Conservation (phyloP, 2,888 invertebrate genomes). For the Leptinotarsa tumamoca region DNA sequence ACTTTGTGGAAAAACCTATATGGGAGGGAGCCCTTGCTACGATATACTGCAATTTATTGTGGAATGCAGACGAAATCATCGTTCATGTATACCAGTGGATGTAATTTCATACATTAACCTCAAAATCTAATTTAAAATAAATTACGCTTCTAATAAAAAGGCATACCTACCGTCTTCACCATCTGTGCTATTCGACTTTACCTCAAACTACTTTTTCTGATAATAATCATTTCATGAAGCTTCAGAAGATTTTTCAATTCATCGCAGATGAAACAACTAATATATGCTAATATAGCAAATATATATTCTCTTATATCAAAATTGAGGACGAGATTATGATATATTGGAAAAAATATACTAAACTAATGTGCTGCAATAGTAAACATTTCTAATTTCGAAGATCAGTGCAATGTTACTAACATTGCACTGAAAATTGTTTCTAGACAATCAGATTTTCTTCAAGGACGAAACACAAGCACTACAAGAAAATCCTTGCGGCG, state of each 20-base stretch:
- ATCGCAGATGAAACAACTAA: too few relatives aligned
- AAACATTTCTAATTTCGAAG: too few relatives aligned
- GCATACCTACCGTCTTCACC: not conserved
- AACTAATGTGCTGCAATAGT: too few relatives aligned
- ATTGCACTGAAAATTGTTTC: too few relatives aligned
- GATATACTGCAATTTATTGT: slow-evolving; percentile 1
- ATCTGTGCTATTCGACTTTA: slow-evolving; percentile 5
- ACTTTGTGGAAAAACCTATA: not conserved
- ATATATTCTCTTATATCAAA: too few relatives aligned
- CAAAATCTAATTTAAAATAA: slow-evolving; percentile 19
- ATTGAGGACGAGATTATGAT: too few relatives aligned
- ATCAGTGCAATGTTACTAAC: too few relatives aligned
- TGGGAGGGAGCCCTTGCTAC: not conserved
- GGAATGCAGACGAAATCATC: slow-evolving; percentile 5
- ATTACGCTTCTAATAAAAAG: not conserved
- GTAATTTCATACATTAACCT: slow-evolving; percentile 17
- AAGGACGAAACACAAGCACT: too few relatives aligned
- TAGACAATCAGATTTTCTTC: too few relatives aligned
- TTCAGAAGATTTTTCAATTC: not conserved
- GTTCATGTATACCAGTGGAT: slow-evolving; percentile 8
- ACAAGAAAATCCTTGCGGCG: too few relatives aligned
- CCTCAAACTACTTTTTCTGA: slow-evolving; percentile 11
- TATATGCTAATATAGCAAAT: too few relatives aligned
- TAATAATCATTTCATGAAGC: slow-evolving; percentile 2
- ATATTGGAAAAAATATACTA: too few relatives aligned